Base-by-base conservation (phyloP, 2,888 invertebrate genomes). In the Morpho achilles region DNA sequence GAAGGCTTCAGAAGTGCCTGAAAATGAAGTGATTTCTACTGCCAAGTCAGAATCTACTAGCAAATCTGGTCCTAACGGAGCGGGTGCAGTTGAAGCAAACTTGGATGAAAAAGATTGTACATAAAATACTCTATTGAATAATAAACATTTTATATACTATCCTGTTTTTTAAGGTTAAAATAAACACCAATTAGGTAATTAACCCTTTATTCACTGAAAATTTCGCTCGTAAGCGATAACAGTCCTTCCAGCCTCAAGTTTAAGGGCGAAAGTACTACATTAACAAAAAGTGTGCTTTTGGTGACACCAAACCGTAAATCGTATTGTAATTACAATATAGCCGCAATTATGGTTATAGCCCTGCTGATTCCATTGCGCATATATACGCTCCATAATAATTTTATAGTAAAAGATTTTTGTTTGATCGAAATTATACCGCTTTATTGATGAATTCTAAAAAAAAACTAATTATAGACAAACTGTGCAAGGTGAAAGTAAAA, bases 1-100 rank as follows among this genome's bases (percentile, higher is more conserved):
- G 76, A 94, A 94, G 74, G 91, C 85, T 2, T 85, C 92, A 5
- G 84, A 84, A 4, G 77, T 73, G 0, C 64, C 72, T 0, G 72
- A 74, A 8, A 32, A 32, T 32, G 32, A 73, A 22, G 66, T 70
- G 1, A 64, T 67, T 1, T 46, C 63, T 3, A 47, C 54, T 6
- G 71, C 72, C n/a, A 66, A 56, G 3, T 58, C 68, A 1, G 61
- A 53, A 1, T 32, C 67, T 23, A 51, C 64, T 1, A 59, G 42
- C 23, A 60, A 63, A 53, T 61, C 56, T 57, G 63, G 67, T 22
- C 49, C 55, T n/a, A 63, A 69, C 9, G 59, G 56, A 7, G 58
- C 61, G n/a, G 58, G 50, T 16, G 49, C 48, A 7, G 59, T 53
- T 23, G 54, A 64, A 47, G 50, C 51, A 1, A 56, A 59, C 1